These are phyloP conservation scores for Drosophila suboccidentalis DNA, from an alignment of 2,888 invertebrate species.

Conservation along the genomic window DNA sequence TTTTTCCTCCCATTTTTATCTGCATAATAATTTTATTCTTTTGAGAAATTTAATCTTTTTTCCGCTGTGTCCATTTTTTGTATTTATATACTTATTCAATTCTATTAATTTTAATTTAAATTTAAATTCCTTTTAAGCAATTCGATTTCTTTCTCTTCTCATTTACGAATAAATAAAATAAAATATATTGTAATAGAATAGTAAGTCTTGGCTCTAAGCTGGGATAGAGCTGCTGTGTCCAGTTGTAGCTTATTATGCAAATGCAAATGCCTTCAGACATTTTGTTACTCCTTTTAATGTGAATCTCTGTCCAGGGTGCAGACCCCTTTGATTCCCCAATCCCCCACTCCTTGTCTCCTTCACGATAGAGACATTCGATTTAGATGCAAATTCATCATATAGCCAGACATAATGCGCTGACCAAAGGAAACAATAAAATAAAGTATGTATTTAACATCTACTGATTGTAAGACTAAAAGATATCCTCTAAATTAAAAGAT, in stretches of 20 bases:
- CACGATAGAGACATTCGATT: conserved; percentile 78
- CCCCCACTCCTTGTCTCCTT: not conserved
- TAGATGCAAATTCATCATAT: conserved; percentile 85
- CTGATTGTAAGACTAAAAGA: not conserved
- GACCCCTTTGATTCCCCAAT: not conserved
- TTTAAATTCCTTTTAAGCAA: not conserved
- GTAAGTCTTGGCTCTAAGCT: conserved; percentile 46
- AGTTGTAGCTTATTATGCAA: conserved; percentile 81
- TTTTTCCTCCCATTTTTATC: no score
- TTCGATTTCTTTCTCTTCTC: not conserved
- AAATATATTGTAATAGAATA: conserved; percentile 13
- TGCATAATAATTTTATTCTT: no score
- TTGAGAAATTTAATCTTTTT: no score
- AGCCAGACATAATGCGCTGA: conserved; percentile 61
- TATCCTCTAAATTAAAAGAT: not conserved
- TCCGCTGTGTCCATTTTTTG: no score
- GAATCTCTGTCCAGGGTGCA: conserved; percentile 18
- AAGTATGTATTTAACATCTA: no score
- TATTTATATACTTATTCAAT: no score
- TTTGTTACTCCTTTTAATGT: conserved; percentile 71
- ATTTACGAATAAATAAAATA: conserved; percentile 8
- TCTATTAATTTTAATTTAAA: not conserved
- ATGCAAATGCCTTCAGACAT: conserved; percentile 64
- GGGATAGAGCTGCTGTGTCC: conserved; percentile 66
- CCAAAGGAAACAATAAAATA: conserved; percentile 58